phyloP scores from a whole-genome alignment of 2,113 vertebrate genomes.

The Cheilinus undulatus region DNA sequence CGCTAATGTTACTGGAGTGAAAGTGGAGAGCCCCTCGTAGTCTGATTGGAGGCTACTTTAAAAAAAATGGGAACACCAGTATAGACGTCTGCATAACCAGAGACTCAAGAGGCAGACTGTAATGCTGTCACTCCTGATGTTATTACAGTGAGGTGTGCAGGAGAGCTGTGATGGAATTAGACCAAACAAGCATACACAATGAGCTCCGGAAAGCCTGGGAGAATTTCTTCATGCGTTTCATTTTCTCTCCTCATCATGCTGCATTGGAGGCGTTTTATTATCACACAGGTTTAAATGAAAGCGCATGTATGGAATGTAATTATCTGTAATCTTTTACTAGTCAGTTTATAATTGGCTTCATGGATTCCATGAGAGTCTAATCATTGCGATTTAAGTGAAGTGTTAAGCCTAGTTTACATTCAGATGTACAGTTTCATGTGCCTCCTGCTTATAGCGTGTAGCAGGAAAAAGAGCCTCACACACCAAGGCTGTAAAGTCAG shows the following conservation, averaged over 20 bases:
- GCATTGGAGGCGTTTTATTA: neutral
- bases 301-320: neutral
- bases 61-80: neutral
- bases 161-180: neutral
- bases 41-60: neutral
- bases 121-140: neutral
- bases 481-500: neutral
- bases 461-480: neutral
- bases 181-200: neutral
- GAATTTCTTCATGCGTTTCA: neutral
- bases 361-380: too few species aligned
- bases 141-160: neutral
- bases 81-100: neutral
- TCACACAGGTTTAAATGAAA: neutral
- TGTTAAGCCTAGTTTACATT: neutral
- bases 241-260: neutral
- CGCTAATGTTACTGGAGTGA: slow-evolving; percentile 66
- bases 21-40: slow-evolving; percentile 78
- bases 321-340: neutral
- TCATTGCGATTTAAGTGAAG: too few species aligned
- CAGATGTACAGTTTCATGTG: neutral
- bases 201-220: neutral
- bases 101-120: neutral
- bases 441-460: too few species aligned
- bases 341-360: neutral